Evolutionary conservation across 2,888 invertebrate species (phyloP), one percentile per base, ranked within the genome.

Genomic region (Apotomis capreana): DNA sequence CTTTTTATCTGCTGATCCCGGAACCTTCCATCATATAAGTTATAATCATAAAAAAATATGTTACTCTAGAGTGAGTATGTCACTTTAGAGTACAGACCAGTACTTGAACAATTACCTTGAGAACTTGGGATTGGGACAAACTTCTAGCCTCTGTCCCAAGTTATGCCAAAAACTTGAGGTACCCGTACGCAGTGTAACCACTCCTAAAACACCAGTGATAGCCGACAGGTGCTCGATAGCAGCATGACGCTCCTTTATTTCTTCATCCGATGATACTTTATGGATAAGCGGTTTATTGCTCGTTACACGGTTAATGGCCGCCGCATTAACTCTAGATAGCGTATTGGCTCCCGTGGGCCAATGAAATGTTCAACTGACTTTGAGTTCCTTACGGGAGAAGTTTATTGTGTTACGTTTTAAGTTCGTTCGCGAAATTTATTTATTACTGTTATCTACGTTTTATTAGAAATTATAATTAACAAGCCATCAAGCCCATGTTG

Each of bases 251-350:
- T 65, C 8, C 59, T 70, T 64, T 65, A 70, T 59, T 46, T 65
- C 64, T 60, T 65, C 64, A 70, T 54, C 52, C 59, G 52, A 44
- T 60, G 58, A 64, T 52, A 52, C 46, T 65, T 65, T 54, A 54
- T 13, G 54, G 70, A 64, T 70, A 70, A 70, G 46, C 64, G 64
- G 59, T 65, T 70, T 52, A 70, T 65, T 70, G 46, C 46, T 36
- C 54, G 26, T 68, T 52, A 52, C 51, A 49, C 40, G 15, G 8
- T 68, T 59, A 68, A 51, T 68, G 68, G 40, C 13, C 37, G 37
- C 40, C 13, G 13, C 37, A 37, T 37, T 62, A 15, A 40, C 40
- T 63, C 10, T 10, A 1, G 52, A 15, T 51, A 52, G n/a, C 37
- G 26, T 62, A 51, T n/a, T 46, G 46, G 10, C 10, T 15, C 9